Evolutionary conservation across 2,797 vertebrate species (phyloP).

Genomic region (Galaxias olidus): DNA sequence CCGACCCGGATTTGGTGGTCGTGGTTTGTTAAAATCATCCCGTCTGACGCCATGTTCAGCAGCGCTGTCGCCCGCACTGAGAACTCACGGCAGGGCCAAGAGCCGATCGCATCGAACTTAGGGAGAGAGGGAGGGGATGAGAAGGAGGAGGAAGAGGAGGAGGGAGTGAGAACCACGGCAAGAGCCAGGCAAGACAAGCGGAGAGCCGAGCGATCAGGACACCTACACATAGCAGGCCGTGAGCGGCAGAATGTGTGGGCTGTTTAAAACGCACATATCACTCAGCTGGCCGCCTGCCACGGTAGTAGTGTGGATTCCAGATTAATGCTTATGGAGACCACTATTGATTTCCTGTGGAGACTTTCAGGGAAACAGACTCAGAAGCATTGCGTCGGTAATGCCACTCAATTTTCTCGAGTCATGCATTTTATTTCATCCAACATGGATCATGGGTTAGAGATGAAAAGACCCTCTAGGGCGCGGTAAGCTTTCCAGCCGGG

Average conservation of each 20-base stretch:
- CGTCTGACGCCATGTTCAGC: conserved; percentile 96
- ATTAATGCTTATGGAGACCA: conserved; percentile 66
- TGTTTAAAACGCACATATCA: conserved; percentile 62
- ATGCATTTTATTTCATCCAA: conserved; percentile 20
- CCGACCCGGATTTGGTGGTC: conserved; percentile 96
- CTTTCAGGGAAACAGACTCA: conserved; percentile 49
- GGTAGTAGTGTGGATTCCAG: conserved; percentile 63
- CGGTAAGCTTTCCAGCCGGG: not conserved
- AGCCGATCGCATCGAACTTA: conserved; percentile 79
- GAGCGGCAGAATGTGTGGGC: conserved; percentile 58
- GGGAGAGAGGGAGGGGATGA: conserved; percentile 50
- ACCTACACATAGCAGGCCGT: conserved; percentile 43
- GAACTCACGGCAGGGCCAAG: conserved; percentile 79
- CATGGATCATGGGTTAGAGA: conserved; percentile 26
- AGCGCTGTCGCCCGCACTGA: conserved; percentile 83
- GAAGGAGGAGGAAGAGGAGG: conserved; percentile 24
- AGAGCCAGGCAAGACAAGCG: conserved; percentile 65
- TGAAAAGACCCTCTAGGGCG: conserved; percentile 33
- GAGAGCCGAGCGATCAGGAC: conserved; percentile 64
- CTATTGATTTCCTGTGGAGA: conserved; percentile 62
- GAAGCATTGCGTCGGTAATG: conserved; percentile 23
- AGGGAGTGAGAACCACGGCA: conserved; percentile 28
- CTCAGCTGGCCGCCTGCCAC: conserved; percentile 70
- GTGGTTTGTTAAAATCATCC: conserved; percentile 97
- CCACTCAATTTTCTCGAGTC: conserved; percentile 27